phyloP scores from a whole-genome alignment of 2,888 invertebrate genomes.

The Toxonevra muliebris region DNA sequence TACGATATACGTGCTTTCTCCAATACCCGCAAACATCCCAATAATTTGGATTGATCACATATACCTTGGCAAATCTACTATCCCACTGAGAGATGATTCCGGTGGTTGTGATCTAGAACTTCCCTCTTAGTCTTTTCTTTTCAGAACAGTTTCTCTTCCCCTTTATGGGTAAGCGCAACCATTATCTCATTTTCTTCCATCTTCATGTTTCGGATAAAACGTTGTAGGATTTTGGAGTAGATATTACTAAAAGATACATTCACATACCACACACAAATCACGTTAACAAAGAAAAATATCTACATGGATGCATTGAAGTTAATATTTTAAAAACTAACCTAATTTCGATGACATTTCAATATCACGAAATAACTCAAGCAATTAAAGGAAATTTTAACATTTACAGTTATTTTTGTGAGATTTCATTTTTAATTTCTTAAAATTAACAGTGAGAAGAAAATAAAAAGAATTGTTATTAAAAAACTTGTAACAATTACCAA shows the following conservation, averaged over 20 bases:
- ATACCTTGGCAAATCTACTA: no score
- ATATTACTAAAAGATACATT: not conserved
- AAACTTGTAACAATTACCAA: conserved; percentile 13
- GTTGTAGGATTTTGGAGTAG: no score
- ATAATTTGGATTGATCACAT: no score
- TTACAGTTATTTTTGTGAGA: not conserved
- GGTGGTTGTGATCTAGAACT: no score
- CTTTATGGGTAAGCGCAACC: no score
- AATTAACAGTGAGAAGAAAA: not conserved
- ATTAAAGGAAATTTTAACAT: not conserved
- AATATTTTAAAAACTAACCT: no score
- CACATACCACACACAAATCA: conserved; percentile 1
- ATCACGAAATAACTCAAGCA: not conserved
- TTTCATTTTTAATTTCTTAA: not conserved
- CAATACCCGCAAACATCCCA: no score
- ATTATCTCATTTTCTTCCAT: no score
- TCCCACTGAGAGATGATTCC: no score
- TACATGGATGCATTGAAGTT: not conserved
- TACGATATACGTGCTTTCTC: no score
- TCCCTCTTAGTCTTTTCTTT: no score
- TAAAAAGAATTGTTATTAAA: not conserved
- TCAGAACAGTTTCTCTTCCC: no score
- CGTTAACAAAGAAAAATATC: not conserved
- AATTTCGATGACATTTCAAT: not conserved
- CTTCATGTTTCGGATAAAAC: not conserved